These are phyloP conservation scores for Anolis apletophallus DNA, from an alignment of 2,797 vertebrate species.

Conservation along the genomic window DNA sequence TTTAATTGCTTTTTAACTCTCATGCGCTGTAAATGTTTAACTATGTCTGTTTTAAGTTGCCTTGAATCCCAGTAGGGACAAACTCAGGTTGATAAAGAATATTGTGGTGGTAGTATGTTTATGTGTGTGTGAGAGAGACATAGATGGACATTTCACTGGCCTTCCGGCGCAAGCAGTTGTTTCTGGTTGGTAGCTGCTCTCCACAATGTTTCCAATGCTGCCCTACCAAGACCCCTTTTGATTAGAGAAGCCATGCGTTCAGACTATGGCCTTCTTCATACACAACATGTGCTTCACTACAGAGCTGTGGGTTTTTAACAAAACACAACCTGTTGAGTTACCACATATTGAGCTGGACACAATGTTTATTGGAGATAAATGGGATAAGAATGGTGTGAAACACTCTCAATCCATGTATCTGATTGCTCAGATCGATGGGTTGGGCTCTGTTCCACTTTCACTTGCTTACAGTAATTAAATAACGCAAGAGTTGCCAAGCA, in stretches of 20 bases:
- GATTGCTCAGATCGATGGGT: neutral
- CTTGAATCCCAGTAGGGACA: too few relatives aligned
- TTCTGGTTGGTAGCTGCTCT: neutral
- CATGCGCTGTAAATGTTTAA: too few relatives aligned
- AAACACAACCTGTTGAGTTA: neutral
- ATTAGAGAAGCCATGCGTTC: neutral
- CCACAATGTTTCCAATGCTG: neutral
- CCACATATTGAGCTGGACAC: neutral
- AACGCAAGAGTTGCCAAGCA: neutral
- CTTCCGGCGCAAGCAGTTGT: neutral
- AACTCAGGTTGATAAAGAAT: too few relatives aligned
- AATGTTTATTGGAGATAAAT: neutral
- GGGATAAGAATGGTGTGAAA: neutral
- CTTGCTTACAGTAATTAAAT: neutral
- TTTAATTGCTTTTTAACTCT: too few relatives aligned
- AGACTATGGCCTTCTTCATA: neutral
- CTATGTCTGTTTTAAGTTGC: too few relatives aligned
- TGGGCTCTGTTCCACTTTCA: neutral
- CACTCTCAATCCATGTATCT: neutral
- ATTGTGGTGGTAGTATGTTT: too few relatives aligned
- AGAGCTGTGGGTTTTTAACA: neutral
- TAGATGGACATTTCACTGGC: neutral
- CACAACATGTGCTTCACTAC: too few relatives aligned
- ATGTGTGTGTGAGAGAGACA: neutral
- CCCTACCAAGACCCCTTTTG: neutral